Conservation (phyloP, 2,113 vertebrate species). For the Pogonocichla stellata region DNA sequence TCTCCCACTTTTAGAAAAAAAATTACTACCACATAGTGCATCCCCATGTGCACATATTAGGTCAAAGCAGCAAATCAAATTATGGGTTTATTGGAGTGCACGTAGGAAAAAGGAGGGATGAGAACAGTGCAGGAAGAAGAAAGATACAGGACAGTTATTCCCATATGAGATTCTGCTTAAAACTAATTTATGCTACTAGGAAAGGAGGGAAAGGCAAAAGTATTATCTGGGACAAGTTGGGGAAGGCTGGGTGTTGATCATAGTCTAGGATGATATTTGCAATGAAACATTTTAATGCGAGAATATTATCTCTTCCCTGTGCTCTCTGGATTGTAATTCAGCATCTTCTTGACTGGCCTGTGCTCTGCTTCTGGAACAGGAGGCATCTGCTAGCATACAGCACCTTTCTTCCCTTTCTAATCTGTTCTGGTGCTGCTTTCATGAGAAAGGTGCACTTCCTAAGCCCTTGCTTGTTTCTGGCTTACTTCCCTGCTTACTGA, state of each 20-base stretch:
- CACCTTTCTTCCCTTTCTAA: neutral
- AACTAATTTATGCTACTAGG: neutral
- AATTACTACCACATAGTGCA: neutral
- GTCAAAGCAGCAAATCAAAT: neutral
- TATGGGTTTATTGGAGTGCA: neutral
- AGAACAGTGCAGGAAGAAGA: neutral
- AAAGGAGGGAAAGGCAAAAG: neutral
- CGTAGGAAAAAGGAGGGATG: neutral
- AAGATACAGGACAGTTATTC: neutral
- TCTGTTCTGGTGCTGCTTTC: rapidly evolving
- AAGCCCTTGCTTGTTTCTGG: neutral
- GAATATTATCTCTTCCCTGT: neutral
- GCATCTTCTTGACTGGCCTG: neutral
- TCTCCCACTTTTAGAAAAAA: neutral
- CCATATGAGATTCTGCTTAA: neutral
- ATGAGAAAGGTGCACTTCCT: neutral
- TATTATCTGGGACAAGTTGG: neutral
- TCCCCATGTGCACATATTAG: neutral
- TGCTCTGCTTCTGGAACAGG: neutral
- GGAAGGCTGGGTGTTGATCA: neutral
- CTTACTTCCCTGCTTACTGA: neutral
- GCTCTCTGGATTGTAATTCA: neutral
- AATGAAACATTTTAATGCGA: neutral
- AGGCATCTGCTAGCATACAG: neutral
- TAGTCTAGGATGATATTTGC: neutral